These are phyloP conservation scores for Aphaenogaster ashmeadi DNA, from an alignment of 1,140 invertebrate species.

Conservation along the genomic window DNA sequence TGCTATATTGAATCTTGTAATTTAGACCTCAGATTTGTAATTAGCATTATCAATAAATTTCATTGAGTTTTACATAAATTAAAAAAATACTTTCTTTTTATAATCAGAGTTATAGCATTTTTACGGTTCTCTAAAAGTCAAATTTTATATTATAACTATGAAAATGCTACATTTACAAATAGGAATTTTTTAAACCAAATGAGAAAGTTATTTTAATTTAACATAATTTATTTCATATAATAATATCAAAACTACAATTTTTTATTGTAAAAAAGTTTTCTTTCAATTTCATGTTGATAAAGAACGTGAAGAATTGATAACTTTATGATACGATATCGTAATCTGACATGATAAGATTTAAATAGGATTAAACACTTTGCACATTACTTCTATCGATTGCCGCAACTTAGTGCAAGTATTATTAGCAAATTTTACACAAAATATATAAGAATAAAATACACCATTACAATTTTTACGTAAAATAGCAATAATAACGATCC, in stretches of 20 bases:
- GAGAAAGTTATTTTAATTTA: neutral
- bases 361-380: neutral
- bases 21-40: neutral
- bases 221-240: neutral
- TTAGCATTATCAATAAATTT: neutral
- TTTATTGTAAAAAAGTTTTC: neutral
- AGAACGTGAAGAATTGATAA: neutral
- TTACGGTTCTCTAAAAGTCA: neutral
- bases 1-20: neutral
- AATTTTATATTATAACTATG: neutral
- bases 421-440: conserved; percentile 7
- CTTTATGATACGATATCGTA: conserved; percentile 1
- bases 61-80: neutral
- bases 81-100: neutral
- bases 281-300: neutral
- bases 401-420: neutral
- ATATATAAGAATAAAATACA: neutral
- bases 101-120: neutral
- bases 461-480: neutral
- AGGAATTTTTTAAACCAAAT: neutral
- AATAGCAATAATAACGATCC: neutral
- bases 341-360: conserved; percentile 2
- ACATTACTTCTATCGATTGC: neutral
- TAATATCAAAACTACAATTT: neutral
- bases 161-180: neutral